phyloP scores from a whole-genome alignment of 2,113 vertebrate genomes.

The Thalassarche chlororhynchos region DNA sequence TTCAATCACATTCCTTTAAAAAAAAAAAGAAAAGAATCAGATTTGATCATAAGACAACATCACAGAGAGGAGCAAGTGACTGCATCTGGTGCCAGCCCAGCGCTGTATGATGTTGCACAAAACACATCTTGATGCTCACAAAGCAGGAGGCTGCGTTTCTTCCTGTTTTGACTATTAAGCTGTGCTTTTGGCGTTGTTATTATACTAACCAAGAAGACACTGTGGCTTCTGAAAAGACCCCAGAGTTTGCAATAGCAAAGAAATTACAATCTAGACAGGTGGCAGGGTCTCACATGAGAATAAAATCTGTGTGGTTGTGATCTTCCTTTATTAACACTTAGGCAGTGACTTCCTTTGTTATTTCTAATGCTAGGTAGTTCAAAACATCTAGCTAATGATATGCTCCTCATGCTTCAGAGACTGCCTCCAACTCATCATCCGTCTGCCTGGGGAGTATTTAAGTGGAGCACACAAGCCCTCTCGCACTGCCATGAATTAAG shows the following conservation, averaged over 20 bases:
- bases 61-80: background rate
- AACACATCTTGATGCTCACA: background rate
- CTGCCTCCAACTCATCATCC: background rate
- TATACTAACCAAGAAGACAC: background rate
- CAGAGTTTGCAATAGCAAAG: background rate
- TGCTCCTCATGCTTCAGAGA: background rate
- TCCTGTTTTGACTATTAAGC: background rate
- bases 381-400: background rate
- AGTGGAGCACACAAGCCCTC: background rate
- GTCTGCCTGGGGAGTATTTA: background rate
- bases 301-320: background rate
- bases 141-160: background rate
- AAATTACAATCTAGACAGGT: background rate
- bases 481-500: background rate
- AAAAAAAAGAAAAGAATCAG: background rate
- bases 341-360: background rate
- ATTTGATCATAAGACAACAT: background rate
- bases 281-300: background rate
- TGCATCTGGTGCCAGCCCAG: background rate
- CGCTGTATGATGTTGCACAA: background rate
- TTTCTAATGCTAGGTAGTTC: background rate
- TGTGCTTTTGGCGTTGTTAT: background rate
- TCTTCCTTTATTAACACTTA: background rate
- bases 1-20: background rate
- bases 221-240: background rate